phyloP scores from a whole-genome alignment of 2,113 vertebrate genomes.

The Brachyhypopomus gauderio region DNA sequence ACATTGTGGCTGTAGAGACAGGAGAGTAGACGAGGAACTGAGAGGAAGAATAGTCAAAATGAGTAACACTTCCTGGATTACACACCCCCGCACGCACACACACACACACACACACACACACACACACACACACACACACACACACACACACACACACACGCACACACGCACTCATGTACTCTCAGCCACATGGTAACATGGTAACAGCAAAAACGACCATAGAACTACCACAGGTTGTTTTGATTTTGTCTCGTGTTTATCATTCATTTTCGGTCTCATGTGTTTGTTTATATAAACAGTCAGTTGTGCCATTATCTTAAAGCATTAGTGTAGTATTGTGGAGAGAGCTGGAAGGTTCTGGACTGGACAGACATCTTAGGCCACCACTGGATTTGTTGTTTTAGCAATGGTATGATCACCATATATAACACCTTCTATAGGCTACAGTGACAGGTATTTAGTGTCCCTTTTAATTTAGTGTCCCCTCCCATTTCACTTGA shows the following conservation, averaged over 20 bases:
- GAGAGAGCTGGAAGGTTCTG: not conserved
- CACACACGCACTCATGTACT: not conserved
- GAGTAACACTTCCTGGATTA: slow-evolving; percentile 13
- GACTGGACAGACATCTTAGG: no score
- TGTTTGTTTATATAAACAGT: not conserved
- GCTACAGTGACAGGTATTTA: no score
- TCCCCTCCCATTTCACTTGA: no score
- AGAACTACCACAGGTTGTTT: slow-evolving; percentile 1
- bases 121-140: not conserved
- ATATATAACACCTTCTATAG: no score
- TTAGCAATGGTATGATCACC: no score
- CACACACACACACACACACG: not conserved
- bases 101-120: not conserved
- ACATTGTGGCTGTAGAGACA: not conserved
- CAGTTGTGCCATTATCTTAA: not conserved
- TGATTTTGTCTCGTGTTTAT: not conserved
- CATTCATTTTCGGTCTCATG: not conserved
- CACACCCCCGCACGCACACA: not conserved
- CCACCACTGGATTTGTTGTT: no score
- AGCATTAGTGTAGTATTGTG: not conserved
- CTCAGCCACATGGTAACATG: not conserved
- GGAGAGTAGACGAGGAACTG: not conserved
- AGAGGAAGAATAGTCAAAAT: not conserved
- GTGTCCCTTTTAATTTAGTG: no score
- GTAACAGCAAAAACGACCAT: not conserved